Evolutionary conservation across 2,113 vertebrate species (phyloP).

Genomic region (Zosterops lateralis): DNA sequence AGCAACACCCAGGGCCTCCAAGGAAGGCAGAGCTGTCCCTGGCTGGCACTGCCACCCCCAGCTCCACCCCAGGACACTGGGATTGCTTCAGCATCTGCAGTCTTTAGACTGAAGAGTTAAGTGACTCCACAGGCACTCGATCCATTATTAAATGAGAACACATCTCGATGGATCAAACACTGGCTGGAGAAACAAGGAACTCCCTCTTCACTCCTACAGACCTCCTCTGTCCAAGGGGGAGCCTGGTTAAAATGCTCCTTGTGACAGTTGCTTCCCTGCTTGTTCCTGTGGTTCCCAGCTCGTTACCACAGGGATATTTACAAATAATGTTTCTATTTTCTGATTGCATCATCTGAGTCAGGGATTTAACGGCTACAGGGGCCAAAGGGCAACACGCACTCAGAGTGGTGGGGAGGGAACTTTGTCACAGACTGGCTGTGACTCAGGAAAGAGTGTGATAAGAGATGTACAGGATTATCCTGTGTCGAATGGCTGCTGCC

Average conservation of each 20-base stretch:
- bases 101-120: not conserved
- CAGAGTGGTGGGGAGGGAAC: not conserved
- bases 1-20: not conserved
- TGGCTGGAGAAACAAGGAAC: not conserved
- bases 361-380: not conserved
- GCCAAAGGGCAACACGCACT: not conserved
- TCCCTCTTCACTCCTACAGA: not conserved
- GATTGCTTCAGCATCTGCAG: not conserved
- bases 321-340: not conserved
- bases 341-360: not conserved
- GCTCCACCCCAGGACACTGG: not conserved
- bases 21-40: not conserved
- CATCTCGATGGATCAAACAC: not conserved
- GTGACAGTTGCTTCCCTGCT: not conserved
- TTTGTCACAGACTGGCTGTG: not conserved
- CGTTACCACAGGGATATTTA: not conserved
- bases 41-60: slow-evolving; percentile 12
- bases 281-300: not conserved
- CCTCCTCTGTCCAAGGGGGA: not conserved
- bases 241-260: not conserved
- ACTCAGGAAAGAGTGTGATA: not conserved
- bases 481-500: not conserved
- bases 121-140: not conserved
- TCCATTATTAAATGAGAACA: not conserved
- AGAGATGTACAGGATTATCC: not conserved